Percentiles rank a stretch among this genome's conserved stretches.
Evolutionary conservation across 2,888 invertebrate species (phyloP).

Genomic region (Abscondita cerata): DNA sequence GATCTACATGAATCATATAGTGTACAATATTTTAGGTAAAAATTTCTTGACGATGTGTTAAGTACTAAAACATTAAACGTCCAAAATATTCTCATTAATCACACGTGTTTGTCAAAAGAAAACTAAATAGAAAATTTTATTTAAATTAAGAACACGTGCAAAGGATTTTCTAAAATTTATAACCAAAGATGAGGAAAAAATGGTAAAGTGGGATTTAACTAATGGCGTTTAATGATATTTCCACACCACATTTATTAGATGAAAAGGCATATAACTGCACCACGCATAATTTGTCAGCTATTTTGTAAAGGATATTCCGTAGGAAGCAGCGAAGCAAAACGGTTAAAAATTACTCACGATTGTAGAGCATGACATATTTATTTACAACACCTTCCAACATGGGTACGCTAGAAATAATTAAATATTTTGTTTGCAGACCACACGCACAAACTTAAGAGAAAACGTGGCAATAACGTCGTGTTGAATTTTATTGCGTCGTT

Average conservation of each 20-base stretch:
- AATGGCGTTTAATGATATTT: constrained; percentile 16
- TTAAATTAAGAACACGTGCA: neutral
- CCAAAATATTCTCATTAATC: too few species aligned
- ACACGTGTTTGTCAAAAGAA: too few species aligned
- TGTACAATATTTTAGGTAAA: too few species aligned
- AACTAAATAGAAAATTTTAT: too few species aligned
- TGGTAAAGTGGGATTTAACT: constrained; percentile 5
- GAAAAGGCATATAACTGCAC: constrained; percentile 15
- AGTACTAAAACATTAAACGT: too few species aligned
- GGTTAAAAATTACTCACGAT: constrained; percentile 24
- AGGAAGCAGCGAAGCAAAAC: constrained; percentile 10
- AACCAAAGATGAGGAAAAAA: neutral
- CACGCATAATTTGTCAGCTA: constrained; percentile 15
- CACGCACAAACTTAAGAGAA: constrained; percentile 29
- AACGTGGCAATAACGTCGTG: constrained; percentile 16
- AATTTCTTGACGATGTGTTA: too few species aligned
- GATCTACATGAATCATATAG: too few species aligned
- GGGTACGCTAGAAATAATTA: constrained; percentile 28
- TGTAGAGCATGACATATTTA: constrained; percentile 37
- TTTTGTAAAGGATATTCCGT: constrained; percentile 13
- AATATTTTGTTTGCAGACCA: constrained; percentile 34
- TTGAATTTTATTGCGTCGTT: constrained; percentile 16
- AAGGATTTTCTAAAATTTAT: neutral
- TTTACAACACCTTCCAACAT: constrained; percentile 32
- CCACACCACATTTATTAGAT: constrained; percentile 17